Evolutionary conservation across 2,113 vertebrate genomes (phyloP).

Genomic region (Mastomys coucha): DNA sequence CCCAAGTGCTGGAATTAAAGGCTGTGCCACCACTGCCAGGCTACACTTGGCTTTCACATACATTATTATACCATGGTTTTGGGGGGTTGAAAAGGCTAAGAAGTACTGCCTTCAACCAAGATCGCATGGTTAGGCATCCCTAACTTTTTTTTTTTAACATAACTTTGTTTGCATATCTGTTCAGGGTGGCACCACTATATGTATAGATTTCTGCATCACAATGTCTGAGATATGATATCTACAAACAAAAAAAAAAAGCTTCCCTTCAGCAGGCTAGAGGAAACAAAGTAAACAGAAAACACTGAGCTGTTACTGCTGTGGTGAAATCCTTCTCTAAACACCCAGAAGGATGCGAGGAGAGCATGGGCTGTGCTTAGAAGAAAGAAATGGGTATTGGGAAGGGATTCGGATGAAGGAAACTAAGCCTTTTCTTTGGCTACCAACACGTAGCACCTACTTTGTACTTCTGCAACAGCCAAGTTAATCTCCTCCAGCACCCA

Average conservation of each 20-base stretch:
- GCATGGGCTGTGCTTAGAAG: neutral
- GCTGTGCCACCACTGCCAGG: no score
- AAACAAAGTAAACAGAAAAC: neutral
- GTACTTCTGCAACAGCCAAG: neutral
- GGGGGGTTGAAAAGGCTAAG: neutral
- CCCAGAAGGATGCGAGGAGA: neutral
- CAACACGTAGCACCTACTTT: neutral
- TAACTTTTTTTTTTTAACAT: neutral
- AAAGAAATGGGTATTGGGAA: rapidly evolving
- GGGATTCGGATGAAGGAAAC: neutral
- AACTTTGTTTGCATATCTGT: neutral
- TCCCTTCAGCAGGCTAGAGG: neutral
- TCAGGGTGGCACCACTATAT: neutral
- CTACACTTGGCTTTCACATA: neutral
- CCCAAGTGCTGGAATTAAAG: no score
- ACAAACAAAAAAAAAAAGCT: neutral
- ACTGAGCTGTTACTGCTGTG: neutral
- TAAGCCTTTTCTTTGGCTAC: neutral
- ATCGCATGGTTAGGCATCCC: neutral
- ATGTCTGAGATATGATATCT: neutral
- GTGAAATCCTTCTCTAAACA: neutral
- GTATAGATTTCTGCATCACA: neutral
- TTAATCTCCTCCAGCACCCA: neutral
- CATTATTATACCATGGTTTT: neutral
- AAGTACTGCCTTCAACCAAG: neutral